Percentiles rank a stretch among this genome's conserved stretches.
Evolutionary conservation across 1,140 invertebrate species (phyloP).

Genomic region (Proctacanthus coquilletti): DNA sequence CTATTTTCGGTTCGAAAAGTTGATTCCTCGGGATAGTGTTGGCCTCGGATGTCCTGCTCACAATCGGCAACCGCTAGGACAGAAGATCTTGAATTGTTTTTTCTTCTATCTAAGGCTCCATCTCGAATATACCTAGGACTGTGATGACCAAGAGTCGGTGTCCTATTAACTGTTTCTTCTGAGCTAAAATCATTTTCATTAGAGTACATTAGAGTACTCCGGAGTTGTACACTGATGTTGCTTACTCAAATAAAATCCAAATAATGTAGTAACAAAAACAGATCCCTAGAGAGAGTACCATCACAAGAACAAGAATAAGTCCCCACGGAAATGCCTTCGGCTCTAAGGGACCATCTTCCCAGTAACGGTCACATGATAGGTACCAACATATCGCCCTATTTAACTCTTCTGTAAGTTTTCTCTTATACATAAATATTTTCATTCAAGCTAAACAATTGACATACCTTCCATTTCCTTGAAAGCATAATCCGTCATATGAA

Average conservation of each 20-base stretch:
- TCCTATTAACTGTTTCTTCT: slow-evolving; percentile 30
- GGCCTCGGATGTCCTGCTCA: too few relatives aligned
- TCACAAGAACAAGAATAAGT: slow-evolving; percentile 52
- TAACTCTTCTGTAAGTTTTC: slow-evolving; percentile 50
- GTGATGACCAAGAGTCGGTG: too few relatives aligned
- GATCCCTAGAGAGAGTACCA: slow-evolving; percentile 60
- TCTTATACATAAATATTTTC: neutral
- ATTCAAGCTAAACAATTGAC: too few relatives aligned
- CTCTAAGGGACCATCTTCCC: slow-evolving; percentile 65
- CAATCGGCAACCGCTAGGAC: too few relatives aligned
- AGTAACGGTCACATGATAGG: slow-evolving; percentile 79
- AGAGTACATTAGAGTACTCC: too few relatives aligned
- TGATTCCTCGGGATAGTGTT: too few relatives aligned
- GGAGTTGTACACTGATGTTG: too few relatives aligned
- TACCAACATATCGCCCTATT: slow-evolving; percentile 81
- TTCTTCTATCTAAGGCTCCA: too few relatives aligned
- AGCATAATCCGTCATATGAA: slow-evolving; percentile 63
- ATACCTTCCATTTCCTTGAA: slow-evolving; percentile 75
- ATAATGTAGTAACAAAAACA: slow-evolving; percentile 81
- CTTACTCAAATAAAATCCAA: slow-evolving; percentile 80
- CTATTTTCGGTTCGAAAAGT: slow-evolving; percentile 5
- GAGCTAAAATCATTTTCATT: slow-evolving; percentile 28
- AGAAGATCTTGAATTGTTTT: too few relatives aligned
- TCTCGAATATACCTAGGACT: too few relatives aligned
- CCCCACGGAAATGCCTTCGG: slow-evolving; percentile 66